Base-by-base conservation (phyloP, 1,140 invertebrate species). In the Cyclargus thomasi region DNA sequence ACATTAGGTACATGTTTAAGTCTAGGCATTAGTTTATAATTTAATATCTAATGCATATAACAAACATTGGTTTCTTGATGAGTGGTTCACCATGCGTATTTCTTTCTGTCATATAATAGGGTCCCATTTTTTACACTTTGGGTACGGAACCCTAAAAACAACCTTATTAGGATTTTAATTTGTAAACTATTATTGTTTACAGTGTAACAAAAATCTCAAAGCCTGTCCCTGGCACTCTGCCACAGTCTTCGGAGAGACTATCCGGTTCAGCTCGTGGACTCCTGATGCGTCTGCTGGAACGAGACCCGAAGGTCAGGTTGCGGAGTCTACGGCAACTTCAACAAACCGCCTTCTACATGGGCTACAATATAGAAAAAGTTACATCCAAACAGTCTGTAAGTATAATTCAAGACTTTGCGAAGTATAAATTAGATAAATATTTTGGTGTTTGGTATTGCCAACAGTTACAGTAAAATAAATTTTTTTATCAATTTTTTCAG, bases 301-400 rank as follows among this genome's bases (percentile, higher is more conserved):
- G 71, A 5, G 84, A 90, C 36, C 86, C 90, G 0, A 75, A 76
- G 65, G 76, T 83, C 23, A 81, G 91, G 1, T 66, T 92, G 72
- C 81, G 86, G 53, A 90, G 79, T 57, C 72, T 92, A 53, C 79
- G 87, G 23, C 82, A 88, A 65, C 67, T 92, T 14, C 85, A 91
- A 70, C 86, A 91, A 68, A 82, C 85, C 0, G 90, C 91, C 7
- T 91, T 91, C 74, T 92, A 85, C 68, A 86, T 91, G 82, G 78
- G 83, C 55, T 92, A 83, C 68, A 89, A 91, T 71, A 90, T 91
- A 68, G 88, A 91, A 70, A 76, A 86, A 55, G 76, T 91, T 6
- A 86, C 88, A 66, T 62, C 75, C 35, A 91, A 86, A 77, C 89
- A 47, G 14, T 8, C 1, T 59, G 55, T 59, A 59, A 59, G 55